phyloP scores from a whole-genome alignment of 2,797 vertebrate species.

The Nothura maculosa region DNA sequence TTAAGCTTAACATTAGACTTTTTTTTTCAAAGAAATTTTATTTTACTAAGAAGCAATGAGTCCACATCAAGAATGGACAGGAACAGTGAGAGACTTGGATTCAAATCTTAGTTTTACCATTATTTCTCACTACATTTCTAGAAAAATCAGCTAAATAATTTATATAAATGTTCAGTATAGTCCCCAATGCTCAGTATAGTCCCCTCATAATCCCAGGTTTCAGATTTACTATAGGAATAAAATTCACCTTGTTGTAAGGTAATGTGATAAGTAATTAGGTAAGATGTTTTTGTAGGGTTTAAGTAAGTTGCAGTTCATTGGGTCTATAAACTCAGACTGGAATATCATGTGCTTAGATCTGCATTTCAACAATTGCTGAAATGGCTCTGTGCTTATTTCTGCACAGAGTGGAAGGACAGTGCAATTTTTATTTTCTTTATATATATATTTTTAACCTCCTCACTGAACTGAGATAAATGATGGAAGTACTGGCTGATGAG shows the following conservation, averaged over 20 bases:
- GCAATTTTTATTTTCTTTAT: background rate
- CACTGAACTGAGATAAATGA: background rate
- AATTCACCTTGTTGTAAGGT: background rate
- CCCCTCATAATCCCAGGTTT: background rate
- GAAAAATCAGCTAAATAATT: background rate
- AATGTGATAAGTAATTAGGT: background rate
- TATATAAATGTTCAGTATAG: background rate
- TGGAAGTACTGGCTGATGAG: background rate
- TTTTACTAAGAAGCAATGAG: background rate
- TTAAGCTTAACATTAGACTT: conserved; percentile 18
- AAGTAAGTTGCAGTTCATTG: background rate
- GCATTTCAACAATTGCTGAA: background rate
- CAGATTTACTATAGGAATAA: conserved; percentile 1
- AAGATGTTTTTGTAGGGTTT: background rate
- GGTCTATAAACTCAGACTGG: background rate
- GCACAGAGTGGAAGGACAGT: background rate
- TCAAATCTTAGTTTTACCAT: background rate
- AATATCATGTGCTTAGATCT: background rate
- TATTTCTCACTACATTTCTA: background rate
- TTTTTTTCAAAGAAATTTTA: background rate
- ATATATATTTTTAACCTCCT: background rate
- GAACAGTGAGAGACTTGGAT: background rate
- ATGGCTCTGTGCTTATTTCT: background rate
- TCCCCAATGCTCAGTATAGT: background rate
- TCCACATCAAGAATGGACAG: background rate